Conservation (phyloP, 2,797 vertebrate genomes). For the Xyrichtys novacula region DNA sequence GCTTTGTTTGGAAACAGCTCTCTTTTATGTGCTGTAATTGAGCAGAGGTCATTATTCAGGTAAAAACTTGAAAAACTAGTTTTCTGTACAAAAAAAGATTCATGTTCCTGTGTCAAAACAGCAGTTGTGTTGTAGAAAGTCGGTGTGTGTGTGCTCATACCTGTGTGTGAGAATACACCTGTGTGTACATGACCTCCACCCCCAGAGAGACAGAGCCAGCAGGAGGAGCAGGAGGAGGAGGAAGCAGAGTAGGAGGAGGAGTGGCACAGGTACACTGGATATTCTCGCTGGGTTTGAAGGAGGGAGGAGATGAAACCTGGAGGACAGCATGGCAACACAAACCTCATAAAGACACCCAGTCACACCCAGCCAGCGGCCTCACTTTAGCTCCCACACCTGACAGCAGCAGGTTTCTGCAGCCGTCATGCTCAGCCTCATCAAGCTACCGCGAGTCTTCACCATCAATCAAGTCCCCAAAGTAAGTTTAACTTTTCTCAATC, state of each 20-base stretch:
- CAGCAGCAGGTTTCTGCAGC: conserved; percentile 12
- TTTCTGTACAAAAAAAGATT: not conserved
- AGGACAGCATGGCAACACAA: conserved; percentile 69
- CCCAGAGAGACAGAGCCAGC: conserved; percentile 25
- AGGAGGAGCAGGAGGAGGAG: conserved; percentile 42
- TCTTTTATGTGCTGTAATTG: not conserved
- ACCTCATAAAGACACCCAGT: conserved; percentile 54
- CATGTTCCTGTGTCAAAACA: not conserved
- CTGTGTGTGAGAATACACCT: conserved; percentile 36
- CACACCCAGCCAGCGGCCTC: conserved; percentile 33
- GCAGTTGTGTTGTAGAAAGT: not conserved
- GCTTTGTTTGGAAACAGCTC: conserved; percentile 6
- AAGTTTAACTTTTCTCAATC: conserved; percentile 67
- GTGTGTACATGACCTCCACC: conserved; percentile 18
- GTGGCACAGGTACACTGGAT: conserved; percentile 68
- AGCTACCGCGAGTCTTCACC: conserved; percentile 86
- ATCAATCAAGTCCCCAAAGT: conserved; percentile 93
- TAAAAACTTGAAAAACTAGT: conserved; percentile 35
- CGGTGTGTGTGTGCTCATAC: not conserved
- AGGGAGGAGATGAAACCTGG: conserved; percentile 53
- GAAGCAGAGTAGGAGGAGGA: conserved; percentile 37
- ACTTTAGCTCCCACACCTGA: conserved; percentile 35
- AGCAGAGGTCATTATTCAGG: not conserved
- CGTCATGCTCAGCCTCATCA: conserved; percentile 88
- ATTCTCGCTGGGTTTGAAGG: conserved; percentile 66